Conservation (phyloP, 53 echinoderm and acorn worm species). For the Temnopleurus reevesii region DNA sequence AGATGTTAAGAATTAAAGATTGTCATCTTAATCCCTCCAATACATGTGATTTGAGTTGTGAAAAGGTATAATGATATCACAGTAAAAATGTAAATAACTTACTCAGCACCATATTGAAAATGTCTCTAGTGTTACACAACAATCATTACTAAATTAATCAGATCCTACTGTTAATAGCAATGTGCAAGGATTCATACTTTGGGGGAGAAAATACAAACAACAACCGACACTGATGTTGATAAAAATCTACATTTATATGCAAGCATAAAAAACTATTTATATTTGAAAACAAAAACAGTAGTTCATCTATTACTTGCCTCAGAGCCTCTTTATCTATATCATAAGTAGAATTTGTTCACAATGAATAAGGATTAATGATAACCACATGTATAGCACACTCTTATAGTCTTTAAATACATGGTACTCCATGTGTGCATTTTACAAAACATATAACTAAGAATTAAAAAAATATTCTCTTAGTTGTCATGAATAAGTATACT, state of each 20-base stretch:
- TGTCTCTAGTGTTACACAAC: background rate
- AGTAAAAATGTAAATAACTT: conserved; percentile 31
- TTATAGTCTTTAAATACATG: background rate
- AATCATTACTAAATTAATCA: background rate
- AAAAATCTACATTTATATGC: background rate
- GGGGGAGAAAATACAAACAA: background rate
- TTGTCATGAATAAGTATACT: background rate
- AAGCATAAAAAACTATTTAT: background rate
- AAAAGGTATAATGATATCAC: background rate
- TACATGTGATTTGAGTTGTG: conserved; percentile 4
- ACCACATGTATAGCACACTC: conserved; percentile 25
- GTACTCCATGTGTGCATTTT: background rate
- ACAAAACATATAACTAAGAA: background rate
- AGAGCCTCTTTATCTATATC: background rate
- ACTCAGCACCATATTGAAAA: conserved; percentile 46
- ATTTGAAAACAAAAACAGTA: background rate
- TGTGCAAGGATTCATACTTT: background rate
- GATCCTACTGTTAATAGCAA: background rate
- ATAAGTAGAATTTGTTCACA: background rate
- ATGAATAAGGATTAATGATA: background rate
- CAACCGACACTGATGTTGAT: background rate
- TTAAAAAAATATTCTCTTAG: background rate
- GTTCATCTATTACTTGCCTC: background rate
- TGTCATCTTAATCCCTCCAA: background rate
- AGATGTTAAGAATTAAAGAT: background rate